phyloP scores from a whole-genome alignment of 1,140 invertebrate species.

The Bombus huntii region DNA sequence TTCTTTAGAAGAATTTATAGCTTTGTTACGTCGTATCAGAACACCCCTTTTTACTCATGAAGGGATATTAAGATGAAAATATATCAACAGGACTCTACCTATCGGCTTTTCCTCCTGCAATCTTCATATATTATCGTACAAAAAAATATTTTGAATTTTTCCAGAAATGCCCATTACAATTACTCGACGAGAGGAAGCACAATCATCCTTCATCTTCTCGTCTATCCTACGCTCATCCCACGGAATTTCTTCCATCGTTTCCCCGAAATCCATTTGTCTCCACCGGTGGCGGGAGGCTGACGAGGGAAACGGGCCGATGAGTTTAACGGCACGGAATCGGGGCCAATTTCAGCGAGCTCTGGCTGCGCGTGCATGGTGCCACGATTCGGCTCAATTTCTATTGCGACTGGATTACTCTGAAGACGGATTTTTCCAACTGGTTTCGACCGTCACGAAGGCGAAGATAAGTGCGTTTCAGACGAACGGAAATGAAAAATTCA shows the following conservation, averaged over 20 bases:
- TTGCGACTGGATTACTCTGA: constrained; percentile 30
- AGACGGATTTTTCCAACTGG: neutral
- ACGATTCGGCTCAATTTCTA: constrained; percentile 56
- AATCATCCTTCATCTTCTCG: neutral
- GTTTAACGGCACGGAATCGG: constrained; percentile 52
- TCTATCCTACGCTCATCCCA: neutral
- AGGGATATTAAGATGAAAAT: too few relatives aligned
- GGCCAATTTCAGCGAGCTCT: constrained; percentile 49
- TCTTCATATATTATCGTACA: neutral
- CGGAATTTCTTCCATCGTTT: constrained; percentile 30
- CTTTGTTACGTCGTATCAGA: too few relatives aligned
- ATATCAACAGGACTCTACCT: too few relatives aligned
- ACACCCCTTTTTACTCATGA: too few relatives aligned
- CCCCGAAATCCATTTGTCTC: constrained; percentile 52
- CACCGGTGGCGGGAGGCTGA: neutral
- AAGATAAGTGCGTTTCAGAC: constrained; percentile 14
- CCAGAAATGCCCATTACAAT: neutral
- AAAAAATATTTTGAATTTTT: too few relatives aligned
- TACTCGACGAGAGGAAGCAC: neutral
- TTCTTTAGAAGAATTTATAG: neutral
- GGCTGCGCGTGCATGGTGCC: neutral
- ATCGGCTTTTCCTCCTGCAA: neutral
- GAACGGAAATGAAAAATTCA: neutral
- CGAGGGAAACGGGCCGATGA: constrained; percentile 38
- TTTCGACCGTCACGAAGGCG: neutral